These are phyloP conservation scores for Agrotis exclamationis DNA, from an alignment of 2,888 invertebrate species.

Conservation along the genomic window DNA sequence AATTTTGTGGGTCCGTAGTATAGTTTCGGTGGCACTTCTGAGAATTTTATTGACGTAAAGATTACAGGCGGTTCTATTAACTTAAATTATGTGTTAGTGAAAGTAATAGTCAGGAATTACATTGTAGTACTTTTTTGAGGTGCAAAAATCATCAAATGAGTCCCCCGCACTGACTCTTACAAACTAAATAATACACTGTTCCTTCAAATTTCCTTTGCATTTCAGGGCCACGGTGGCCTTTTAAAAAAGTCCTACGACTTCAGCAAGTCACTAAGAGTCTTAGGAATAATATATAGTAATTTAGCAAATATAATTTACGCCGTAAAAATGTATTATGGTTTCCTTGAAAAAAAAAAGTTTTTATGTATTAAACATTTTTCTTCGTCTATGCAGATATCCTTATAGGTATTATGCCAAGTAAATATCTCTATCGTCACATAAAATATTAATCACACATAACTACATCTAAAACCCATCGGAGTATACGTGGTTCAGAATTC, in stretches of 20 bases:
- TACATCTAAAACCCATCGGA: conserved; percentile 44
- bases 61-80: background rate
- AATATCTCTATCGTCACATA: conserved; percentile 6
- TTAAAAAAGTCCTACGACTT: too few species aligned
- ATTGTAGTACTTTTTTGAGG: background rate
- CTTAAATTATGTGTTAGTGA: conserved; percentile 11
- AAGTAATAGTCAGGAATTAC: background rate
- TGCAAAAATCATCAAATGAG: too few species aligned
- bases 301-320: too few species aligned
- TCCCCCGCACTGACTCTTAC: too few species aligned
- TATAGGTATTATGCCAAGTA: background rate
- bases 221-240: too few species aligned
- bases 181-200: too few species aligned
- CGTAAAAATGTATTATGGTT: too few species aligned
- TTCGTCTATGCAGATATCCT: too few species aligned
- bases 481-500: conserved; percentile 60
- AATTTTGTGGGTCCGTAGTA: conserved; percentile 22
- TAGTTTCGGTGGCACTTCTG: conserved; percentile 24
- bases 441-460: conserved; percentile 48
- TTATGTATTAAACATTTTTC: too few species aligned
- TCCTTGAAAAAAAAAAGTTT: too few species aligned
- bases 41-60: conserved; percentile 9
- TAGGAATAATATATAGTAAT: too few species aligned
- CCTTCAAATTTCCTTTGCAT: too few species aligned
- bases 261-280: background rate